Percentiles rank a stretch among this genome's conserved stretches.
Evolutionary conservation across 2,113 vertebrate species (phyloP).

Genomic region (Eclectus roratus): DNA sequence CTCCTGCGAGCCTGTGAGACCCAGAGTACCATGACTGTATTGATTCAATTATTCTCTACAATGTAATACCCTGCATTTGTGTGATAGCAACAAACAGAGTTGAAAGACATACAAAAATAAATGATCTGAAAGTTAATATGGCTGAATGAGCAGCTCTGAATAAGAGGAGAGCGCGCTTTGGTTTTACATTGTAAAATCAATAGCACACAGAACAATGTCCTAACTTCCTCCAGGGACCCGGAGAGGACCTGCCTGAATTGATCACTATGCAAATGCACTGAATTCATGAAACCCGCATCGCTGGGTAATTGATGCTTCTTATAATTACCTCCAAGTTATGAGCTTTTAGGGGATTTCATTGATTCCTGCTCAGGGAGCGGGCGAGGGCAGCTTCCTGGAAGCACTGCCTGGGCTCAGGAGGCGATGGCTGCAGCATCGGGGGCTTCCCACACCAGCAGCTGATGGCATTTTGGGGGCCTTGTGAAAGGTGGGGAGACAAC

Average conservation of each 20-base stretch:
- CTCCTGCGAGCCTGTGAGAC: slow-evolving; percentile 47
- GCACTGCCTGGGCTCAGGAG: neutral
- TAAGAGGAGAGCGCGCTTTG: slow-evolving; percentile 67
- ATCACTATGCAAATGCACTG: slow-evolving; percentile 81
- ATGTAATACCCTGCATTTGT: slow-evolving; percentile 77
- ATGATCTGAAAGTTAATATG: slow-evolving; percentile 82
- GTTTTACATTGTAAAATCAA: slow-evolving; percentile 77
- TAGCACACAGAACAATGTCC: slow-evolving; percentile 77
- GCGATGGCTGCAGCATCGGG: fast-evolving
- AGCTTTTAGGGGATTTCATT: slow-evolving; percentile 76
- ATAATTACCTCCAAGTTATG: slow-evolving; percentile 80
- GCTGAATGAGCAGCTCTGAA: slow-evolving; percentile 80
- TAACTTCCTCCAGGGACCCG: slow-evolving; percentile 64
- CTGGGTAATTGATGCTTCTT: slow-evolving; percentile 79
- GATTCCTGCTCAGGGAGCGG: slow-evolving; percentile 41
- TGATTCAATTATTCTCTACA: slow-evolving; percentile 79
- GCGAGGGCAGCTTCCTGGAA: neutral
- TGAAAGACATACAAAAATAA: slow-evolving; percentile 83
- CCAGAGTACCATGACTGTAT: slow-evolving; percentile 64
- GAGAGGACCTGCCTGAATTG: slow-evolving; percentile 66
- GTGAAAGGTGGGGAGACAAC: fast-evolving
- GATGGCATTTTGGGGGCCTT: neutral
- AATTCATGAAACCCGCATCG: slow-evolving; percentile 73
- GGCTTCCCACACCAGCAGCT: neutral
- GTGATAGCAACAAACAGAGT: slow-evolving; percentile 83